phyloP scores from a whole-genome alignment of 2,888 invertebrate genomes.

The Troides oblongomaculatus region DNA sequence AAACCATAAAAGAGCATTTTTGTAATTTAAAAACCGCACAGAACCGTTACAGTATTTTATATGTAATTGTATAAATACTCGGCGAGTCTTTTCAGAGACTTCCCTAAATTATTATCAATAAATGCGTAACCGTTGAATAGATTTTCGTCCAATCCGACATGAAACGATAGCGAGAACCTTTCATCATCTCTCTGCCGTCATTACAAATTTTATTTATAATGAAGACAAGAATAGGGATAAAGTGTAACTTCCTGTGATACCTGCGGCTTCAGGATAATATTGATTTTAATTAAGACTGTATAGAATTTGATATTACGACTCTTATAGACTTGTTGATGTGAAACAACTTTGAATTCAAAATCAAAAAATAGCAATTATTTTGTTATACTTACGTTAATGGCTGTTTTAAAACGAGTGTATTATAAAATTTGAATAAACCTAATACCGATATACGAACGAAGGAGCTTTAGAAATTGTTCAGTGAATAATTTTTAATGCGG shows the following conservation, averaged over 20 bases:
- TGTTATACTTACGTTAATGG: background rate
- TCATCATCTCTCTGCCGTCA: background rate
- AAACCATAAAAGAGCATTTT: background rate
- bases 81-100: background rate
- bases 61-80: background rate
- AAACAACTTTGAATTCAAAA: background rate
- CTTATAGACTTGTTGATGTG: background rate
- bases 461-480: slow-evolving; percentile 8
- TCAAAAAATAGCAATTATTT: background rate
- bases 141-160: background rate
- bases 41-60: background rate
- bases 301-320: too few species aligned
- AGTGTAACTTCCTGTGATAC: background rate
- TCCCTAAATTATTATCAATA: background rate
- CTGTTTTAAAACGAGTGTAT: background rate
- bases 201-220: background rate
- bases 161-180: background rate
- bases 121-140: background rate
- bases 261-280: background rate
- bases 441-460: background rate
- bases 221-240: background rate
- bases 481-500: slow-evolving; percentile 9
- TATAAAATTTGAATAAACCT: background rate
- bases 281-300: background rate
- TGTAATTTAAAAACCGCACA: background rate